Base-by-base conservation (phyloP, 2,113 vertebrate genomes). In the Vireo altiloquus region DNA sequence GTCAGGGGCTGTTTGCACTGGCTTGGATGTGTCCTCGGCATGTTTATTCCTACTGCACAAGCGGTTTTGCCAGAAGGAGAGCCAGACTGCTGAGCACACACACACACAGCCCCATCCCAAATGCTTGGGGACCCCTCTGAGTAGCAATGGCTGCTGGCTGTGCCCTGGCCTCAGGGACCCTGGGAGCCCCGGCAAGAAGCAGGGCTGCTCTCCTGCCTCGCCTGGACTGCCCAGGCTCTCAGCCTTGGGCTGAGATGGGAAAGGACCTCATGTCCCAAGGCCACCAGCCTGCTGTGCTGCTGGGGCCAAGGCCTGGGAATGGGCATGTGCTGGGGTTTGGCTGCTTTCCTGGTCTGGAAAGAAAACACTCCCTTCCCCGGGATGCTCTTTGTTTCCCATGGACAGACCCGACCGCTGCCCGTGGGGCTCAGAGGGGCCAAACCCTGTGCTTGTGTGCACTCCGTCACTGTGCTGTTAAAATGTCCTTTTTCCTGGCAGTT, bases 1-100 rank as follows among this genome's bases (percentile, higher is more conserved):
- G 86, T 94, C 75, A 74, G 94, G 91, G 95, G 87, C 90, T 97
- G 97, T 96, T 97, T 96, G 95, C 94, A 79, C 96, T 96, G 97
- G 95, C 89, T 42, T 65, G 94, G 89, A 81, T 83, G 56, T 82
- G 92, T 96, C 94, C 95, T 75, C 63, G 2, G 70, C 13, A 0
- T 94, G 80, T 92, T 95, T 94, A 25, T 92, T 83, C 89, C 93
- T 86, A 92, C 70, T 83, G 96, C 97, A 96, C 82, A 63, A 31
- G 91, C 57, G 4, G 44, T 31, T 86, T 69, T 92, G 90, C 75
- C 90, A 89, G 94, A 59, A 31, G 1, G 18, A 88, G 60, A 80
- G 69, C 63, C 71, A 52, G 89, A 13, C 64, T 80, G 76, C 75
- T 54, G 82, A 72, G 61, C 82, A 28, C 5, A 5, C 37, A 70